Evolutionary conservation across 2,888 invertebrate genomes (phyloP).

Genomic region (Agrotis exclamationis): DNA sequence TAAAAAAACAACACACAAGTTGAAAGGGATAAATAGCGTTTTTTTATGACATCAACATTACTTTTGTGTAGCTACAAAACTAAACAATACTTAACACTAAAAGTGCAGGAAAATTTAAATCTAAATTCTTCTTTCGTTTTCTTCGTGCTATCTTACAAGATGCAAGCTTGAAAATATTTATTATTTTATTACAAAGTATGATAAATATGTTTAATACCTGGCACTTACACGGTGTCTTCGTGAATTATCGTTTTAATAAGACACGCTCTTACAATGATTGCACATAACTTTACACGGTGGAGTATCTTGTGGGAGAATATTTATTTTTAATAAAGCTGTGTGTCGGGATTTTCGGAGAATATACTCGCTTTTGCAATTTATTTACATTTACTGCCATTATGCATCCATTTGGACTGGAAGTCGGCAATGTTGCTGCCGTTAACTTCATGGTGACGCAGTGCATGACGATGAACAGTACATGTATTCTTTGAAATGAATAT

Average conservation of each 20-base stretch:
- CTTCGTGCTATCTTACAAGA: constrained; percentile 12
- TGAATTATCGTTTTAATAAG: constrained; percentile 87
- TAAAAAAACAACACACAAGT: too few relatives aligned
- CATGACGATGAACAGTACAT: not conserved
- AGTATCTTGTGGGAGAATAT: not conserved
- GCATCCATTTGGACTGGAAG: too few relatives aligned
- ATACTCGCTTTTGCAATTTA: too few relatives aligned
- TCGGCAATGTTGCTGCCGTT: not conserved
- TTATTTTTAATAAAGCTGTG: too few relatives aligned
- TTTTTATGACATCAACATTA: too few relatives aligned
- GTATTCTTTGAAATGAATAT: not conserved
- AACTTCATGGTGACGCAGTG: not conserved
- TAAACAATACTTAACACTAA: not conserved
- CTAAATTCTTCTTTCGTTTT: constrained; percentile 16
- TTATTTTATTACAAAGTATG: constrained; percentile 58
- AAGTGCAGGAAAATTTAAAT: not conserved
- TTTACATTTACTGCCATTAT: too few relatives aligned
- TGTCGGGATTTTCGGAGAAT: too few relatives aligned
- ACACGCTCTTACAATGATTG: constrained; percentile 74
- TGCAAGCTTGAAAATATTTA: constrained; percentile 49
- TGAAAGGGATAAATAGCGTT: too few relatives aligned
- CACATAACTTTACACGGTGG: constrained; percentile 76
- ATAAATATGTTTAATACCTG: constrained; percentile 77
- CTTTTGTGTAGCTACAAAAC: not conserved
- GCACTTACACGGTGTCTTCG: constrained; percentile 77